These are phyloP conservation scores for Cyprinodon brontotheroides DNA, from an alignment of 2,113 vertebrate genomes.

Conservation along the genomic window DNA sequence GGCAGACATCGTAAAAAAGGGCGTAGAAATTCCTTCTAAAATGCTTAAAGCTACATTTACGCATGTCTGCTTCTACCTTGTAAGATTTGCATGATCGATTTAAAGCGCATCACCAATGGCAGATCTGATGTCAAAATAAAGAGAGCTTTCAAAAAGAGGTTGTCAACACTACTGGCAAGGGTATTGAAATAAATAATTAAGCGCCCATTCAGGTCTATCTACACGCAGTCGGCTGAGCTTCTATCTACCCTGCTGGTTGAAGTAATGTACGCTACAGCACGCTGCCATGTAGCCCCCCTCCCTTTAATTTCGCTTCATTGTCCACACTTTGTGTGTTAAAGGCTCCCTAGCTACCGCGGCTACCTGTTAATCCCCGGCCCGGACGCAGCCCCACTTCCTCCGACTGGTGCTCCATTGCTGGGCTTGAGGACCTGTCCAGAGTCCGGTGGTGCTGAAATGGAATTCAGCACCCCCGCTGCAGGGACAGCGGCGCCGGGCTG, in stretches of 20 bases:
- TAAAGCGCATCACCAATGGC: slow-evolving; percentile 17
- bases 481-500: slow-evolving; percentile 77
- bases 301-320: slow-evolving; percentile 20
- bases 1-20: slow-evolving; percentile 54
- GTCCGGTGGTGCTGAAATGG: slow-evolving; percentile 86
- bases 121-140: slow-evolving; percentile 24
- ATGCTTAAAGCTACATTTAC: slow-evolving; percentile 19
- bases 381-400: slow-evolving; percentile 76
- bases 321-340: slow-evolving; percentile 34
- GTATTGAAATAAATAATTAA: slow-evolving; percentile 79
- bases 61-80: slow-evolving; percentile 36
- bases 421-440: slow-evolving; percentile 85
- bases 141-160: slow-evolving; percentile 21
- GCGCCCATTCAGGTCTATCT: slow-evolving; percentile 63
- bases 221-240: slow-evolving; percentile 51
- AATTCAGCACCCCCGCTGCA: slow-evolving; percentile 78
- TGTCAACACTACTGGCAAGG: slow-evolving; percentile 66
- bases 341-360: slow-evolving; percentile 51
- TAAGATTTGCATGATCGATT: slow-evolving; percentile 30
- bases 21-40: slow-evolving; percentile 46
- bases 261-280: slow-evolving; percentile 29
- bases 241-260: slow-evolving; percentile 43
- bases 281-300: slow-evolving; percentile 34
- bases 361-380: slow-evolving; percentile 83
- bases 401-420: slow-evolving; percentile 81